Evolutionary conservation across 2,888 invertebrate genomes (phyloP), one percentile per base, ranked within the genome.

Genomic region (Oligia latruncula): DNA sequence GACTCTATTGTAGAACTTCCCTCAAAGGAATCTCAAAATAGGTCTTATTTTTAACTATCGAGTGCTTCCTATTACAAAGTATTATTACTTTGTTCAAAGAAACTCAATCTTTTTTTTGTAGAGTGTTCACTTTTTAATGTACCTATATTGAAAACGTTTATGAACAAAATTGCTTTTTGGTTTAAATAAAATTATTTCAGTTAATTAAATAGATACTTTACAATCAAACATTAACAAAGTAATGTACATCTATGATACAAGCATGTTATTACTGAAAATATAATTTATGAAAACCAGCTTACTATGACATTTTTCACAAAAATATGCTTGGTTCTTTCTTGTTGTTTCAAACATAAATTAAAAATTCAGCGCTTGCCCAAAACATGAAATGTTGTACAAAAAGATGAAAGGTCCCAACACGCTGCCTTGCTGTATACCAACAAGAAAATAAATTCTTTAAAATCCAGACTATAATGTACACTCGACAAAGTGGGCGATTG

Each of bases 1-100:
- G 68, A 70, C 60, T 82, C 82, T 84, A 83, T 87, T 86, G 83
- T 83, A 72, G 64, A 75, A 77, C 78, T 73, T 83, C 72, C 76
- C 80, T 84, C 86, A 85, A 88, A 89, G 86, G 88, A 89, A 83
- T 84, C 80, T 82, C 74, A 78, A 89, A 89, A 89, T 89, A 86
- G 85, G 82, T 86, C 72, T 74, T 83, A 79, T 78, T 83, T 82
- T 78, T 83, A 83, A 86, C 40, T 70, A 83, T 81, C 11, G 71
- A 66, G 60, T 55, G 68, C 17, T 77, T 74, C 52, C 17, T 72
- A 77, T 73, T 75, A 78, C 78, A 67, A 58, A 79, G 67, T 67
- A 71, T 55, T 64, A 49, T 67, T 70, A 60, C 65, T 70, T 58
- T 71, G 71, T 77, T 67, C 15, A 55, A 40, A n/a, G 5, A 55